Conservation (phyloP, 2,797 vertebrate genomes). For the Oryzias dopingdopingensis region DNA sequence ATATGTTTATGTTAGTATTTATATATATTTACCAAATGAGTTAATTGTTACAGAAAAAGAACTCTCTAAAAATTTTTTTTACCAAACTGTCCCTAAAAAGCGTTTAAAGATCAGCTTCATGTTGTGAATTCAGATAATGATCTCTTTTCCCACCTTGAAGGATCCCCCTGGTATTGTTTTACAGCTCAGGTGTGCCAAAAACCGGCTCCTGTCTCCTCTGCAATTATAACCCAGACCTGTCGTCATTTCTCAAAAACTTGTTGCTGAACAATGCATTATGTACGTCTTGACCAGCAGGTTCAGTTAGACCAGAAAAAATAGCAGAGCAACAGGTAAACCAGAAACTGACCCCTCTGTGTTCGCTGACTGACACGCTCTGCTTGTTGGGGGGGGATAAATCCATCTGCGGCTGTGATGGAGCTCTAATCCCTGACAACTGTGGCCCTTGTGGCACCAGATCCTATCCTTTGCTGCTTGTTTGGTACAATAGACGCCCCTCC, state of each 20-base stretch:
- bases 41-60: no score
- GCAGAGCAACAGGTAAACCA: constrained; percentile 30
- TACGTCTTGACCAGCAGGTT: constrained; percentile 13
- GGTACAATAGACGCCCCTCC: constrained; percentile 77
- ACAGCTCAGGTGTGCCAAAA: no score
- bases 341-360: constrained; percentile 7
- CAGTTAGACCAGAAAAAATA: constrained; percentile 4
- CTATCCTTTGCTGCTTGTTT: constrained; percentile 76
- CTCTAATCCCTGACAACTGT: constrained; percentile 74
- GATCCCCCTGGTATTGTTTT: no score
- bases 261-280: constrained; percentile 1
- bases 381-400: constrained; percentile 51
- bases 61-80: no score
- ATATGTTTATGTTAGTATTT: no score
- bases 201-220: no score
- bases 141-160: no score
- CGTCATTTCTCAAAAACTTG: constrained; percentile 1
- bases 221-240: not conserved
- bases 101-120: no score
- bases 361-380: not conserved
- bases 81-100: no score
- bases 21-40: no score
- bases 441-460: constrained; percentile 80
- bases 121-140: no score
- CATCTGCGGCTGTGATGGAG: constrained; percentile 53